Conservation (phyloP, 1,140 invertebrate genomes). For the Dendroctonus ponderosae region DNA sequence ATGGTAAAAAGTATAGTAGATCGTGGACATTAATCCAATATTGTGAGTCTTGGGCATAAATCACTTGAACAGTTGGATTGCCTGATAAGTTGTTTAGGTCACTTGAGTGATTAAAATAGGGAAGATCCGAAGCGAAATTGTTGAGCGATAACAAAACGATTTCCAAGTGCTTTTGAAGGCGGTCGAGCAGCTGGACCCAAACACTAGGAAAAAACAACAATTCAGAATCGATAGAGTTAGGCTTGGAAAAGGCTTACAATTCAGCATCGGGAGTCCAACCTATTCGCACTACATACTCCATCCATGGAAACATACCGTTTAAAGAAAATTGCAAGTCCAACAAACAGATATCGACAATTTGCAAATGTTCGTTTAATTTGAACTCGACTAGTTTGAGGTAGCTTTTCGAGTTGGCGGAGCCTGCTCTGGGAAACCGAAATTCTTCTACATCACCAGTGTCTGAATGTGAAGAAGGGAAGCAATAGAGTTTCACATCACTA, state of each 20-base stretch:
- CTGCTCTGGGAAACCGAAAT: slow-evolving; percentile 90
- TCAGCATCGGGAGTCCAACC: slow-evolving; percentile 90
- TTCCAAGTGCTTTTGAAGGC: slow-evolving; percentile 80
- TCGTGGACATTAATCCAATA: slow-evolving; percentile 93
- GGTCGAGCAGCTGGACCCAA: slow-evolving; percentile 84
- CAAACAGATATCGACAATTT: slow-evolving; percentile 65
- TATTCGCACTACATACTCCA: slow-evolving; percentile 90
- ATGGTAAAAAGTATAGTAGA: slow-evolving; percentile 79
- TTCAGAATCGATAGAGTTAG: background rate
- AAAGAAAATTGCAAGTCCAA: slow-evolving; percentile 73
- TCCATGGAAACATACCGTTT: slow-evolving; percentile 79
- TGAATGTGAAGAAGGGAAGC: slow-evolving; percentile 78
- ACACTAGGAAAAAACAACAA: slow-evolving; percentile 62
- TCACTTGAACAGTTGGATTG: slow-evolving; percentile 58
- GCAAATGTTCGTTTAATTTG: slow-evolving; percentile 62
- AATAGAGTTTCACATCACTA: slow-evolving; percentile 86
- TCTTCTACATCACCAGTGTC: slow-evolving; percentile 80
- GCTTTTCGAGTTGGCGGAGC: slow-evolving; percentile 85
- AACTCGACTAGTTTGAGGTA: slow-evolving; percentile 88
- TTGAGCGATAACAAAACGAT: slow-evolving; percentile 69
- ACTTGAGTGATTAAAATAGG: slow-evolving; percentile 52
- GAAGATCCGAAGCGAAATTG: slow-evolving; percentile 69
- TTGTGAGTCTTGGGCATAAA: slow-evolving; percentile 69
- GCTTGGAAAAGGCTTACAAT: slow-evolving; percentile 63
- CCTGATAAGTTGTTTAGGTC: slow-evolving; percentile 34